These are phyloP conservation scores for Portunus trituberculatus DNA, from an alignment of 1,140 invertebrate genomes.

Conservation along the genomic window DNA sequence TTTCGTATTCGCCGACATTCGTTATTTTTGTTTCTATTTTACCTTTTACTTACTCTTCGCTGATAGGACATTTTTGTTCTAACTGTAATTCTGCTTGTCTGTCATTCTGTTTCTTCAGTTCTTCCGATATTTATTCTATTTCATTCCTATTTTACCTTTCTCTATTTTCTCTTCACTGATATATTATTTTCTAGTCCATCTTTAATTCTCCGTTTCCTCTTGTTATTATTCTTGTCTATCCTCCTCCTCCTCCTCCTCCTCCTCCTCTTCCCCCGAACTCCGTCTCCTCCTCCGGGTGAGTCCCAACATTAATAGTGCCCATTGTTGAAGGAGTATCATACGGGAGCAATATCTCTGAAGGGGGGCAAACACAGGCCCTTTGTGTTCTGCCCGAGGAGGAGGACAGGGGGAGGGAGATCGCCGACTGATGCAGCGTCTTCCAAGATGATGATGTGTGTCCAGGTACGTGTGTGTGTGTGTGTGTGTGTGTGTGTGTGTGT, in stretches of 20 bases:
- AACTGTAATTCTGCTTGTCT: too few relatives aligned
- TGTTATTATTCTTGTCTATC: neutral
- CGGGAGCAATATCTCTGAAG: neutral
- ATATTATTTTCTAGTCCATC: too few relatives aligned
- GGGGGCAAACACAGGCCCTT: neutral
- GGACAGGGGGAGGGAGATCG: neutral
- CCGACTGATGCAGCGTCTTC: neutral
- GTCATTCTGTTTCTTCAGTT: too few relatives aligned
- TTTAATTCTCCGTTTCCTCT: too few relatives aligned
- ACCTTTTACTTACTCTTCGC: too few relatives aligned
- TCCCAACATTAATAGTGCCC: conserved; percentile 1
- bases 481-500: neutral
- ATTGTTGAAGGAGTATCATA: conserved; percentile 14
- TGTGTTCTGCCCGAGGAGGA: neutral
- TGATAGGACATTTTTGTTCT: too few relatives aligned
- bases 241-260: neutral
- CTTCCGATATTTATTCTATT: too few relatives aligned
- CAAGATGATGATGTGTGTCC: neutral
- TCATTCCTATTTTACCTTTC: too few relatives aligned
- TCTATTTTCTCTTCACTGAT: too few relatives aligned
- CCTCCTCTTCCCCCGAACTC: neutral
- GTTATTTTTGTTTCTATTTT: too few relatives aligned
- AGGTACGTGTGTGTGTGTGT: neutral
- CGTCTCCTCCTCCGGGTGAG: neutral
- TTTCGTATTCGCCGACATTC: too few relatives aligned